Base-by-base conservation (phyloP, 2,888 invertebrate species). In the Drosophila algonquin region DNA sequence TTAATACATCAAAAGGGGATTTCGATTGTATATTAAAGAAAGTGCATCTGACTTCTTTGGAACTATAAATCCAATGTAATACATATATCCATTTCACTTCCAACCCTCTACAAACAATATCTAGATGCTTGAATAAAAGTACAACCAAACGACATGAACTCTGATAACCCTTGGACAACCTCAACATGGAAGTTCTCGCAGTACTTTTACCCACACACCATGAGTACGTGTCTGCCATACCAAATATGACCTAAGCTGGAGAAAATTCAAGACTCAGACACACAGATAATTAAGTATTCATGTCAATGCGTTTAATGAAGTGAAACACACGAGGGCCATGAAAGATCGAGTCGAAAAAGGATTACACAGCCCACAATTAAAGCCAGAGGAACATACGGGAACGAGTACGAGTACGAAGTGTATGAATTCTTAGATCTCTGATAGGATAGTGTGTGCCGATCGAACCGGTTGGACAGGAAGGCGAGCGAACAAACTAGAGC, bases 381-480 rank as follows among this genome's bases (percentile, higher is more conserved):
- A 40, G 63, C 53, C 48, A 52, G 24, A 62, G 51, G 63, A 47
- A 71, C 47, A 46, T 46, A 10, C 40, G 21, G 21, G 21, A 21
- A 21, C 21, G 21, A 5, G 24, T 24, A 5, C 24, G 40, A 53
- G 3, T 27, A 3, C 30, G 9, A 5, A 5, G 12, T 18, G 47
- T 59, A 21, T 56, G 30, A 53, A 60, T 68, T 60, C 54, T 60
- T 35, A 86, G 77, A 81, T 86, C 67, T 57, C 44, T 65, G 83
- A 86, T 79, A 83, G 75, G 14, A n/a, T 40, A 40, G 7, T 7
- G 6, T 7, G 6, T n/a, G 24, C 24, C 24, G 24, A 40, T 40
- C 64, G 65, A 72, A 83, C 86, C 81, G 83, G 82, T 82, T 83
- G 57, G 56, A 69, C 77, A 59, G 67, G 73, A 79, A 73, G 63